Base-by-base conservation (phyloP, 1,140 invertebrate genomes). In the Callitettix versicolor region DNA sequence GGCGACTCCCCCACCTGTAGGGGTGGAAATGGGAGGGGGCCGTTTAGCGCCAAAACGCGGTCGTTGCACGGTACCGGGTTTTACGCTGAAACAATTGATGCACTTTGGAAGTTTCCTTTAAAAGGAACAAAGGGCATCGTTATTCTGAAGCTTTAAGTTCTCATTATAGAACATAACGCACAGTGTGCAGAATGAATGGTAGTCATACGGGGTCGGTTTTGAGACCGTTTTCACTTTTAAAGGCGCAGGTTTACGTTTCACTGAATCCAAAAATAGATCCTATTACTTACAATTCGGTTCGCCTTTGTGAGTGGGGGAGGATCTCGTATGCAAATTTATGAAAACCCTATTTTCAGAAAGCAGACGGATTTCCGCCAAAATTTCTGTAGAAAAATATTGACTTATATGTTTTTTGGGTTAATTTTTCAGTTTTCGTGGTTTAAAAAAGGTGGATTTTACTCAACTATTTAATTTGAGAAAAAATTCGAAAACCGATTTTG, bases 1-100 rank as follows among this genome's bases (percentile, higher is more conserved):
- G 9, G 26, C 3, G 26, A 30, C 26, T 9, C 17, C 48, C 18
- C 36, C 48, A 51, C 48, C 48, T 51, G 48, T 51, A 18, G 47
- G 47, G 4, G 14, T 43, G 15, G 41, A 5, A 14, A 15, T 43
- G 4, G 18, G 26, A 3, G 36, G 26, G 26, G 26, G 26, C 26
- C 3, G 26, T 30, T 30, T 30, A 30, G 26, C 48, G 36, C 34
- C 34, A 51, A 51, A 51, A 18, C 46, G 9, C 46, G 21, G 14
- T 26, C 22, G 20, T 6, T 7, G 6, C 41, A 18, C 7, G 14
- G 20, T 43, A 43, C 20, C 14, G 14, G 6, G 41, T 18, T 5
- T 6, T 7, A 5, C 6, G 14, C 41, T 9, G 41, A 14, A 43
- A 15, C 14, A 43, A 14, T 18, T 17, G 17, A 15, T 15, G 17